phyloP scores from a whole-genome alignment of 2,888 invertebrate species.

The Tetropium fuscum region DNA sequence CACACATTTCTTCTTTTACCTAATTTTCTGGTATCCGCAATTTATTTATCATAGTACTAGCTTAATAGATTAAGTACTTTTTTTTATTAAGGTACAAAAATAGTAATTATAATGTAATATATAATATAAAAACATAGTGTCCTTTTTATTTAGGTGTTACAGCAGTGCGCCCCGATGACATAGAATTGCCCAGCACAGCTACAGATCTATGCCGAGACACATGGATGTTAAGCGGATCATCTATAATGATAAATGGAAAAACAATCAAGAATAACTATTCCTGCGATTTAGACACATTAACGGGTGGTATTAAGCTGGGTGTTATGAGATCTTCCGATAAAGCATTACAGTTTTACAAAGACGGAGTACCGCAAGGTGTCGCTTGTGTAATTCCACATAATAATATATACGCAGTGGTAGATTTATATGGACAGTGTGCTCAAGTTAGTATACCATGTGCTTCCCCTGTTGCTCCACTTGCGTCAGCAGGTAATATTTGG shows the following conservation, averaged over 20 bases:
- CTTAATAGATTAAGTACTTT: too few species aligned
- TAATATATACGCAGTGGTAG: conserved; percentile 93
- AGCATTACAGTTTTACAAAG: conserved; percentile 86
- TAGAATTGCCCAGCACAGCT: conserved; percentile 89
- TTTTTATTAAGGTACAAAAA: too few species aligned
- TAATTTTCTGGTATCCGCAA: too few species aligned
- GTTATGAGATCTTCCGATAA: conserved; percentile 90
- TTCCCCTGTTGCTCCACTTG: conserved; percentile 56
- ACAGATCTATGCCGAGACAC: conserved; percentile 93
- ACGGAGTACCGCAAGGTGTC: conserved; percentile 88
- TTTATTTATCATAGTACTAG: too few species aligned
- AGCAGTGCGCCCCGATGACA: conserved; percentile 88
- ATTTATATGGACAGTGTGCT: conserved; percentile 94
- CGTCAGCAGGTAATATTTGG: conserved; percentile 43
- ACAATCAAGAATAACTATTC: conserved; percentile 87
- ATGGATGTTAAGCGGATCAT: conserved; percentile 92
- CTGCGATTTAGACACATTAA: conserved; percentile 86
- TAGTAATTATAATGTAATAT: too few species aligned
- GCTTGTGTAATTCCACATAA: conserved; percentile 84
- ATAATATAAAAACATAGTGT: too few species aligned
- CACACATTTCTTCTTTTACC: too few species aligned
- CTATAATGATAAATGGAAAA: conserved; percentile 91
- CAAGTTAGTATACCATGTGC: conserved; percentile 75
- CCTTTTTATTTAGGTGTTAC: conserved; percentile 81
- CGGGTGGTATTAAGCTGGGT: conserved; percentile 75